Percentiles rank a stretch among this genome's conserved stretches.
These are phyloP conservation scores for Antechinus flavipes DNA, from an alignment of 2,113 vertebrate species.

Conservation along the genomic window DNA sequence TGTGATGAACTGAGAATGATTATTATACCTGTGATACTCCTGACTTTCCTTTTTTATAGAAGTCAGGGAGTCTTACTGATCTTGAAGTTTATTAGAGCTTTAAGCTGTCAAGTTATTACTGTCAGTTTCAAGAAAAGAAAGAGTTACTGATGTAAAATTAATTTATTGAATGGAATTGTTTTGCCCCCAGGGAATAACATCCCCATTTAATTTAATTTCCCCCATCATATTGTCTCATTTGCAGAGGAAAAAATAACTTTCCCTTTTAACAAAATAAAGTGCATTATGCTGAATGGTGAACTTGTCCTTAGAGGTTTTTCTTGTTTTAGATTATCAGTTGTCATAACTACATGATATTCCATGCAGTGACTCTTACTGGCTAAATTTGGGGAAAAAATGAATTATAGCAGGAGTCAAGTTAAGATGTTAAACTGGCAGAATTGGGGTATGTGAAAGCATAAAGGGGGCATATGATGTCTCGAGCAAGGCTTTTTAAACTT, in stretches of 20 bases:
- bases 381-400: conserved; percentile 65
- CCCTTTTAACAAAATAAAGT: conserved; percentile 82
- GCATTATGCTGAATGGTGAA: conserved; percentile 76
- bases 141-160: conserved; percentile 90
- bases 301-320: conserved; percentile 77
- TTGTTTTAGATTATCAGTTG: conserved; percentile 79
- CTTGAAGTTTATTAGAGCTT: conserved; percentile 89
- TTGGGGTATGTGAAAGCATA: neutral
- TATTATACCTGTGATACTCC: conserved; percentile 77
- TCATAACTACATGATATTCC: conserved; percentile 77
- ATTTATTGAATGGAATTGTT: conserved; percentile 90
- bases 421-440: neutral
- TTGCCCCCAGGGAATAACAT: conserved; percentile 88
- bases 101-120: conserved; percentile 90
- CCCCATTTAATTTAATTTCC: conserved; percentile 90
- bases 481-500: neutral
- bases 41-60: conserved; percentile 58
- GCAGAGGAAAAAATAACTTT: conserved; percentile 83
- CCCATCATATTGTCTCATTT: conserved; percentile 89
- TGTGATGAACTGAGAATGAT: conserved; percentile 77
- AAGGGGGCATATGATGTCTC: neutral
- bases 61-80: conserved; percentile 78
- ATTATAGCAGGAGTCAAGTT: conserved; percentile 41
- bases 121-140: conserved; percentile 87
- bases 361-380: conserved; percentile 55